Evolutionary conservation across 1,140 invertebrate species (phyloP).

Genomic region (Heliothis subflexa): DNA sequence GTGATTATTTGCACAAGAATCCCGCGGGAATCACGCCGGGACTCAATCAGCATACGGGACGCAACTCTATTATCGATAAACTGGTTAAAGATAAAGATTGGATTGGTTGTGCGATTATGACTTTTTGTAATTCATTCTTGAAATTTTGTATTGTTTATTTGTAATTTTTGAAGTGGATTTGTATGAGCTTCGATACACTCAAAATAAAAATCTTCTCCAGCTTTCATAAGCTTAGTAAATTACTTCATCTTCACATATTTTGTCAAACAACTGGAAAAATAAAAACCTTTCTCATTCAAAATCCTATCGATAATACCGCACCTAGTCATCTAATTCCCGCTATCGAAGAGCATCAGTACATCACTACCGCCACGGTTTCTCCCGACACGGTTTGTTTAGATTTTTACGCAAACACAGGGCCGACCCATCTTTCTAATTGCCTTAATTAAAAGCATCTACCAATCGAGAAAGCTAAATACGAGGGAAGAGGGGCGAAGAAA

Average conservation of each 20-base stretch:
- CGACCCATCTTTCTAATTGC: conserved; percentile 80
- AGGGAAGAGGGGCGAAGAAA: conserved; percentile 28
- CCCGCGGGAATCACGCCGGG: conserved; percentile 61
- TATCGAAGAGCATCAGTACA: conserved; percentile 42
- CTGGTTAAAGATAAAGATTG: conserved; percentile 7
- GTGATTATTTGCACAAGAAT: conserved; percentile 76
- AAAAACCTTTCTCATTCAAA: neutral
- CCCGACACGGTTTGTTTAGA: conserved; percentile 74
- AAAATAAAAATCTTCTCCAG: too few species aligned
- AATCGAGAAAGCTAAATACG: conserved; percentile 59
- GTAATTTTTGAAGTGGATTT: neutral
- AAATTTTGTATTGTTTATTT: too few species aligned
- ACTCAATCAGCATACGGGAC: conserved; percentile 53
- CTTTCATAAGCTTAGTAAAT: too few species aligned
- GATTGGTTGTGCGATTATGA: neutral
- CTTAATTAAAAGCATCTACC: conserved; percentile 78
- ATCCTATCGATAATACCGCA: neutral
- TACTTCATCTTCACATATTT: too few species aligned
- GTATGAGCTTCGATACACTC: neutral
- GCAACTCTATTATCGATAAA: conserved; percentile 48
- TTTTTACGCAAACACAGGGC: conserved; percentile 80
- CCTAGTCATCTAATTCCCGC: neutral
- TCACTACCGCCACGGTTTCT: conserved; percentile 53
- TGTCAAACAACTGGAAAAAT: neutral
- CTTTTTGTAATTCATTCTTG: neutral